phyloP scores from a whole-genome alignment of 2,113 vertebrate species.

The Callipepla squamata region DNA sequence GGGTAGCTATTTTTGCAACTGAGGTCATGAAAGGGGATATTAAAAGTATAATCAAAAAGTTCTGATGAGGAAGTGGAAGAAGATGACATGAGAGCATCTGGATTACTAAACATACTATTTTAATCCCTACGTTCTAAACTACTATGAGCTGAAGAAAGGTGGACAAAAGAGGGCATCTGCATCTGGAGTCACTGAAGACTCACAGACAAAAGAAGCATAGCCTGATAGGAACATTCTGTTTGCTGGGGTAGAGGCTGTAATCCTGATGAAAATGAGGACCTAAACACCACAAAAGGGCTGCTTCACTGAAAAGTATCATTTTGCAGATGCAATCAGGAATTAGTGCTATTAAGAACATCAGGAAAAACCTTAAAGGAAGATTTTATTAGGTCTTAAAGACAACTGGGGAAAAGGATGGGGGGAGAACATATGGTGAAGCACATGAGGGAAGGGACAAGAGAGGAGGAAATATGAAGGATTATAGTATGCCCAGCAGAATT shows the following conservation, averaged over 20 bases:
- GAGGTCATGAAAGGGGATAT: not conserved
- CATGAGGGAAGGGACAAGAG: not conserved
- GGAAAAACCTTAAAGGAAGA: not conserved
- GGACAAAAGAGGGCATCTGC: not conserved
- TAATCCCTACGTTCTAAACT: not conserved
- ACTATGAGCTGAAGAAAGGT: not conserved
- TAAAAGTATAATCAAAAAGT: constrained; percentile 23
- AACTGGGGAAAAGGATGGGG: not conserved
- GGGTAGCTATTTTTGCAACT: constrained; percentile 43
- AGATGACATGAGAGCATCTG: not conserved
- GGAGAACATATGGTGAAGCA: not conserved
- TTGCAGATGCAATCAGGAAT: not conserved
- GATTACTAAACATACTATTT: not conserved
- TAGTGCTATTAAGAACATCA: not conserved
- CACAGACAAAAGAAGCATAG: too few species aligned
- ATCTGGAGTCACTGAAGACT: not conserved
- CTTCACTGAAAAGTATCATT: not conserved
- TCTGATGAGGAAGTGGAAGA: not conserved
- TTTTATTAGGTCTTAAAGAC: not conserved
- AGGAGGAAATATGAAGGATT: not conserved
- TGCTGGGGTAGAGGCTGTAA: not conserved
- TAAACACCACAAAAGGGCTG: not conserved
- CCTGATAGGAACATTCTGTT: not conserved
- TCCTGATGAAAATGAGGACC: not conserved
- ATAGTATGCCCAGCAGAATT: not conserved